A percentile compares a stretch with the other conserved stretches of the same genome.
Evolutionary conservation across 2,888 invertebrate species (phyloP).

Genomic region (Agriotes lineatus): DNA sequence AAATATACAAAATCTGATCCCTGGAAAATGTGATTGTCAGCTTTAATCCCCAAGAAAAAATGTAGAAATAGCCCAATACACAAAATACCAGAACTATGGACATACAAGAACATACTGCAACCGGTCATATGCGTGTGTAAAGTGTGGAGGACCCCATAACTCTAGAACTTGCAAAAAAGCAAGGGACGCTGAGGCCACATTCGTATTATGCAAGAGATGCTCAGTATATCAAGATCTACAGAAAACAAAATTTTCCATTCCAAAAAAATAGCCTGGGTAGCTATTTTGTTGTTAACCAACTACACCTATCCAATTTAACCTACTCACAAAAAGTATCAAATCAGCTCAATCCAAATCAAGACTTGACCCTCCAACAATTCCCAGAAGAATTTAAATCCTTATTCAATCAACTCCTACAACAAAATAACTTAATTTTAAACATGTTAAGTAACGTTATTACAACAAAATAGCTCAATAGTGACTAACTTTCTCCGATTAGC

Average conservation of each 20-base stretch:
- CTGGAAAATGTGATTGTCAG: too few relatives aligned
- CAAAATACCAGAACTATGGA: too few relatives aligned
- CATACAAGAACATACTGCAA: too few relatives aligned
- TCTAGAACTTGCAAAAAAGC: not conserved
- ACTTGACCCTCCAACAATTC: conserved; percentile 3
- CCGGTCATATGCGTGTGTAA: too few relatives aligned
- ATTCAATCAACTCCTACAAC: not conserved
- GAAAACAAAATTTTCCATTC: not conserved
- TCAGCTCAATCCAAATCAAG: not conserved
- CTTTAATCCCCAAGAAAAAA: too few relatives aligned
- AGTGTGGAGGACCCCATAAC: too few relatives aligned
- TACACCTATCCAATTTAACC: not conserved
- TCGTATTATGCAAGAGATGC: not conserved
- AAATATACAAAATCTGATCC: too few relatives aligned
- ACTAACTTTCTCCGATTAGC: too few relatives aligned
- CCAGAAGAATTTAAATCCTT: not conserved
- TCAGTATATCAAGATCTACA: not conserved
- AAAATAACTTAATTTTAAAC: not conserved
- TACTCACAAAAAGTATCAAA: not conserved
- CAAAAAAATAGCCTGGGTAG: too few relatives aligned
- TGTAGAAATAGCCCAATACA: too few relatives aligned
- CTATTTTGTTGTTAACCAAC: not conserved
- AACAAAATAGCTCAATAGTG: not conserved
- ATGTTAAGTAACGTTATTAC: not conserved
- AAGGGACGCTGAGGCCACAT: not conserved